Base-by-base conservation (phyloP, 37 sponge, comb jelly and placozoan genomes). In the Cliona cf. orientalis region DNA sequence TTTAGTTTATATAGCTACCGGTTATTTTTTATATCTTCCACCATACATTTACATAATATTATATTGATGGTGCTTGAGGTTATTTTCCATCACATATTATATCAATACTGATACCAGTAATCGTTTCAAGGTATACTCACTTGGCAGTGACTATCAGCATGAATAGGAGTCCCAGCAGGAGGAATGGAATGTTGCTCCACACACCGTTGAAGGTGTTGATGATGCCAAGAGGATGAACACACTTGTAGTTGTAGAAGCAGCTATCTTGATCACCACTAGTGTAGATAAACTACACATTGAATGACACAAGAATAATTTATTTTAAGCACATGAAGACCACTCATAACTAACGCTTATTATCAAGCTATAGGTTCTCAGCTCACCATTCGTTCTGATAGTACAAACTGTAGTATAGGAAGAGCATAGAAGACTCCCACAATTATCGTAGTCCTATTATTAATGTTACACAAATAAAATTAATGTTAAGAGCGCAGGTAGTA, bases 171-270 rank as follows among this genome's bases (percentile, higher is more conserved):
- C 97, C 97, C 17, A 96, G 82, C 6, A 88, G 35, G 5, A 93
- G 56, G 67, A 93, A 96, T 31, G 92, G 94, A 85, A 87, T n/a
- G 74, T 96, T 93, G 65, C 97, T 96, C 88, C 82, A 93, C n/a
- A 93, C 58, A 61, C 74, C 81, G 60, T 94, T 94, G 85, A 91
- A 91, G 0, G 89, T 71, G 44, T 88, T 84, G 26, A 91, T 44
- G 14, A 83, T 71, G 1, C 92, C 96, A 26, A 89, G 37, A 7
- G 94, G 94, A n/a, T 82, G 86, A 29, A 87, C 68, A 72, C 99
- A 98, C 65, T 76, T 85, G 83, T 86, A 92, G 86, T 98, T 98
- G 86, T 89, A 98, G 76, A 91, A 98, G 80, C 99, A 98, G 19
- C 76, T 69, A 65, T 98, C 96, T 65, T 95, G 81, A 72, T 98